Evolutionary conservation across 2,888 invertebrate species (phyloP), one percentile per base, ranked within the genome.

Genomic region (Hesperia comma): DNA sequence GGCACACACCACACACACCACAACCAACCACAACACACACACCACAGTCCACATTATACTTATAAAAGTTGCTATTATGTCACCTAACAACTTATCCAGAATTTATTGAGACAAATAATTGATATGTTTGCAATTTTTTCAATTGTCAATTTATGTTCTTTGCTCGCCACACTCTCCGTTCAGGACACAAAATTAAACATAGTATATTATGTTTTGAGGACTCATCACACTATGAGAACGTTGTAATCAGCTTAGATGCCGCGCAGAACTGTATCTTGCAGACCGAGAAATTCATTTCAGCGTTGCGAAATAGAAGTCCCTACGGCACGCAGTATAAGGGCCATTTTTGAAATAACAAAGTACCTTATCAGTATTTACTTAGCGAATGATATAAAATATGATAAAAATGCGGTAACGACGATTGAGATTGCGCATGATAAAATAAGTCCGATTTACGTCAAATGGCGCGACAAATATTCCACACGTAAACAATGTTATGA

Each of bases 351-450:
- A 60, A 63, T 57, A 67, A 37, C n/a, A 12, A 53, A 10, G 60
- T 66, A 67, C 33, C 77, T 85, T 87, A 88, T 88, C 87, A 74
- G 67, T 88, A 86, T 88, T 87, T 87, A 84, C 81, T 76, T 79
- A 79, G 80, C 78, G 71, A 82, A 82, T 81, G 82, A 89, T 87
- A 88, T 83, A 81, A 84, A 85, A 85, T 84, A 73, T 79, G 88
- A 90, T 88, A 89, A 87, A 75, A 76, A 75, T 81, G 79, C 80
- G 79, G 78, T 62, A 73, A 56, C 70, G 51, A 21, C 26, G 51
- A 51, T 26, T 70, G 73, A 71, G 70, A 68, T 66, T 67, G 68
- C 70, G 61, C 57, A 55, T 56, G 63, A 41, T 67, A 61, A n/a
- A 63, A 41, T 58, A 14, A 33, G 15, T 41, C 53, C 32, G n/a